Evolutionary conservation across 2,113 vertebrate genomes (phyloP).

Genomic region (Pristiophorus japonicus): DNA sequence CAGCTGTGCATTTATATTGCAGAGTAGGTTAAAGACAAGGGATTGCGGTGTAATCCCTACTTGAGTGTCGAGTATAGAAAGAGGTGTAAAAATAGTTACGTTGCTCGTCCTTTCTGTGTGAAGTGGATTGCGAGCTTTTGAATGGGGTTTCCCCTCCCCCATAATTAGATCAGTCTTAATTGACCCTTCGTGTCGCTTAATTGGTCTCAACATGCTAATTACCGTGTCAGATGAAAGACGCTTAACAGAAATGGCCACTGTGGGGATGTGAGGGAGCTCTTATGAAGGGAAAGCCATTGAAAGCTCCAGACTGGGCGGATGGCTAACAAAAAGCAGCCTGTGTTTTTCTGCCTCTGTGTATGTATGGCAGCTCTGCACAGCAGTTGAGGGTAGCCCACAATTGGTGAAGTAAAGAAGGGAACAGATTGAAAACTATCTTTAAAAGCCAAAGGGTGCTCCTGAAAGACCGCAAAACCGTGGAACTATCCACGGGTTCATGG

Average conservation of each 20-base stretch:
- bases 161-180: conserved; percentile 33
- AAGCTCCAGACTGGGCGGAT: neutral
- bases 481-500: neutral
- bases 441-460: neutral
- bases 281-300: neutral
- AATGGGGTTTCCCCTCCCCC: neutral
- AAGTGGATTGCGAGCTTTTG: neutral
- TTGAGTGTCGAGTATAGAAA: neutral
- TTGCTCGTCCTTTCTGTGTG: neutral
- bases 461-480: no score
- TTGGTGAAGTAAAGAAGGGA: neutral
- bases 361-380: neutral
- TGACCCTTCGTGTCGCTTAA: neutral
- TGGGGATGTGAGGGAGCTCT: neutral
- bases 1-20: neutral
- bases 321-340: neutral
- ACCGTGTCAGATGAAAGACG: neutral
- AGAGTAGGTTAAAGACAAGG: neutral
- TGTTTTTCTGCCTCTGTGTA: neutral
- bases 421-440: neutral
- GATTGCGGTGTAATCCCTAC: neutral
- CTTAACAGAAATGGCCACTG: neutral
- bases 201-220: conserved; percentile 29
- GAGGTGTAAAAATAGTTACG: neutral
- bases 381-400: neutral